phyloP scores from a whole-genome alignment of 2,113 vertebrate species.

The Origma solitaria region DNA sequence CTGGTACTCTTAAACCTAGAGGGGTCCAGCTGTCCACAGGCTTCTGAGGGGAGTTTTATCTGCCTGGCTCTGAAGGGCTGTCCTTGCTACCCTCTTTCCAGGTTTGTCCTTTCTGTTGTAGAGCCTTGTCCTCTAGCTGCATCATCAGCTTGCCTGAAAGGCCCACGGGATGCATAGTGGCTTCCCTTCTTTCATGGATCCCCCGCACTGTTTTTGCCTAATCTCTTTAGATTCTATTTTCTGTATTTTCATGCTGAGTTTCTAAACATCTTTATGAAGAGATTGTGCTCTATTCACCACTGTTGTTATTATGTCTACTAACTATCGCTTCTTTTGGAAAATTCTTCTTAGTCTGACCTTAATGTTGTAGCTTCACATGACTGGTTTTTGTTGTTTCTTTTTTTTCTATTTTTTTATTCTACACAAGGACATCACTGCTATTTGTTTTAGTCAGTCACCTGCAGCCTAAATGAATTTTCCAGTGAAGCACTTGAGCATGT shows the following conservation, averaged over 20 bases:
- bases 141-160: not conserved
- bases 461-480: not conserved
- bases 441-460: not conserved
- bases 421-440: not conserved
- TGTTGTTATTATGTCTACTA: not conserved
- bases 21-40: not conserved
- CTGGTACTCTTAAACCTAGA: not conserved
- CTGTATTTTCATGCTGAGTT: not conserved
- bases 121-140: not conserved
- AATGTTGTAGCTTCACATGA: not conserved
- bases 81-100: not conserved
- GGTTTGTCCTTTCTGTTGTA: not conserved
- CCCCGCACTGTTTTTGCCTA: not conserved
- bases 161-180: rapidly evolving
- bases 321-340: not conserved
- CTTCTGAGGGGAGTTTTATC: not conserved
- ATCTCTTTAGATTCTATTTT: not conserved
- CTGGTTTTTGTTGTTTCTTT: not conserved
- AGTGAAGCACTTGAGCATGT: not conserved
- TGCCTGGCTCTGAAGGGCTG: not conserved
- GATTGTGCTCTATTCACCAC: not conserved
- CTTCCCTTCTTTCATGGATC: not conserved
- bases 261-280: not conserved
- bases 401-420: not conserved
- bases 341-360: not conserved